Evolutionary conservation across 2,888 invertebrate species (phyloP).

Genomic region (Sphecodes monilicornis): DNA sequence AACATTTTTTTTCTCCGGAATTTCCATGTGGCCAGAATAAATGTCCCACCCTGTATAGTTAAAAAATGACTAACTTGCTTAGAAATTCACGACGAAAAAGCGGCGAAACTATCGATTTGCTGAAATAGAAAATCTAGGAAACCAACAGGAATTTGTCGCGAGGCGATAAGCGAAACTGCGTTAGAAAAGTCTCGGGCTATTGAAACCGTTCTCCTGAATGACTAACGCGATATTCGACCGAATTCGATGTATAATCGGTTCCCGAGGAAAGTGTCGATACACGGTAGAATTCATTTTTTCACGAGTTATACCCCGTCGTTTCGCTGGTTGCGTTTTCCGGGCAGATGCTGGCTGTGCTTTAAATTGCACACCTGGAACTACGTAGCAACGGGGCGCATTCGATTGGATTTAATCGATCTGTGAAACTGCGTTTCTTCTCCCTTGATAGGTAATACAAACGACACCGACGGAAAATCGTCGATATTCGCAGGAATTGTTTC

Average conservation of each 20-base stretch:
- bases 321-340: constrained; percentile 45
- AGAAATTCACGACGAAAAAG: no score
- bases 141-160: not conserved
- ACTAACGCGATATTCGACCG: constrained; percentile 35
- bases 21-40: no score
- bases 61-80: not conserved
- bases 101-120: not conserved
- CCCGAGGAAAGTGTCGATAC: constrained; percentile 28
- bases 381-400: constrained; percentile 29
- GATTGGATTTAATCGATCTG: constrained; percentile 58
- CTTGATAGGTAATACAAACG: constrained; percentile 47
- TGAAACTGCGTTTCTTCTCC: constrained; percentile 33
- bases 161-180: constrained; percentile 5
- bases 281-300: constrained; percentile 38
- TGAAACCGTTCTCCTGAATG: not conserved
- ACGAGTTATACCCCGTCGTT: constrained; percentile 18
- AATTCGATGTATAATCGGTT: constrained; percentile 37
- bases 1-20: no score
- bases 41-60: no score
- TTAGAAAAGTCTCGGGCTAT: not conserved
- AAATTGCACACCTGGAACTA: constrained; percentile 33
- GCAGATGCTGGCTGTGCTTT: constrained; percentile 30
- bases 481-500: constrained; percentile 53
- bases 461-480: constrained; percentile 43
- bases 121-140: not conserved